Evolutionary conservation across 1,140 invertebrate genomes (phyloP), one percentile per base, ranked within the genome.

Genomic region (Drosophila kepulauana): DNA sequence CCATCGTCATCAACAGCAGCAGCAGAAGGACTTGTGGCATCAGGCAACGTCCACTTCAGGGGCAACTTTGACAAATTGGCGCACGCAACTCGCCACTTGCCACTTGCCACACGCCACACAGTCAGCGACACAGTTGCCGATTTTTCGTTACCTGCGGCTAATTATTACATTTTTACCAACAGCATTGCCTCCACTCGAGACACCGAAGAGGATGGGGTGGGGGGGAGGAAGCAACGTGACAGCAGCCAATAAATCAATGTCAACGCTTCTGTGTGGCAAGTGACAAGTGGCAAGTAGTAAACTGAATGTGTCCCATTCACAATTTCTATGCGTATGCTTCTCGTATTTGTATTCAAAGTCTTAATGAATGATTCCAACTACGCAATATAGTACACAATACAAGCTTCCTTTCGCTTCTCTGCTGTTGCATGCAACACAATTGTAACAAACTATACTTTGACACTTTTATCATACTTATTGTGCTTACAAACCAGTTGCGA

Each of bases 171-270:
- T 78, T 72, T 81, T 69, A 51, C 59, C 75, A 65, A 56, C 41
- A 46, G 61, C 52, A 38, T 51, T 13, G 5, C 45, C 13, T 25
- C 49, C 20, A 35, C 43, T 58, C 30, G 20, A 11, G 35, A 8
- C 35, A 25, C 20, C 20, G 20, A 25, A 25, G 20, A 3, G 3
- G 3, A 4, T 20, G 1, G 20, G 20, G 2, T 0, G 3, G 20
- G 20, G 3, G 20, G 3, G 20, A 25, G 35, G 35, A 58, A 13
- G 30, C 49, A 2, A 8, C 35, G 49, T 66, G 45, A 67, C 64
- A 72, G 68, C 66, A 78, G 66, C 71, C 78, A 79, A 84, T 84
- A 85, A 81, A 84, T 84, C 81, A 84, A 77, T 85, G 81, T 85
- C 81, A 78, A 72, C 54, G n/a, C 46, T 45, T 46, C 56, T 69